Percentiles rank a stretch among this genome's conserved stretches.
These are phyloP conservation scores for Drosophila ezoana DNA, from an alignment of 2,888 invertebrate species.

Conservation along the genomic window DNA sequence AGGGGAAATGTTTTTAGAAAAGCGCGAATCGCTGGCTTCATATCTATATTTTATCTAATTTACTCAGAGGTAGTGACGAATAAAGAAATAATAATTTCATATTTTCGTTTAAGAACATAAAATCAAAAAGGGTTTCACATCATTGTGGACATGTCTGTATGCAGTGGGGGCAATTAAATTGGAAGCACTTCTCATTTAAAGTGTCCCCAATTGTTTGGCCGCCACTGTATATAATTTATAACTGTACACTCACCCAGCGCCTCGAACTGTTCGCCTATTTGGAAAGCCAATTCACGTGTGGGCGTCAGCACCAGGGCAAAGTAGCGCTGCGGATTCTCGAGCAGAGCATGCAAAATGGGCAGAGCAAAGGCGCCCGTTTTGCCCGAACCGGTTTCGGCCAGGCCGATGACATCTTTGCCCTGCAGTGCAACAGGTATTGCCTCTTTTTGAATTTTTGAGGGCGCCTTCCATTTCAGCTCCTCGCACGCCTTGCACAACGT, in stretches of 20 bases:
- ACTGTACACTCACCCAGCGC: constrained; percentile 90
- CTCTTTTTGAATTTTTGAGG: constrained; percentile 97
- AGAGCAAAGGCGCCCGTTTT: constrained; percentile 99
- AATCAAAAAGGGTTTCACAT: constrained; percentile 75
- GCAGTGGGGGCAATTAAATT: background rate
- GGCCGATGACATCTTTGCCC: constrained; percentile 89
- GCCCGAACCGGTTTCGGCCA: constrained; percentile 92
- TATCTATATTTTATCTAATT: background rate
- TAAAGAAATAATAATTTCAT: constrained; percentile 76
- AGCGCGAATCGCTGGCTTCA: background rate
- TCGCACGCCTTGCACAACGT: constrained; percentile 95
- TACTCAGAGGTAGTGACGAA: constrained; percentile 85
- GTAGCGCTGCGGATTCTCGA: constrained; percentile 96
- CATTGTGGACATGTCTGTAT: constrained; percentile 54
- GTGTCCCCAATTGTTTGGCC: too few species aligned
- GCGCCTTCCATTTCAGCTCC: constrained; percentile 96
- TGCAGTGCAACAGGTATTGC: constrained; percentile 95
- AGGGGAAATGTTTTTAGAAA: background rate
- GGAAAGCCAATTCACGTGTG: constrained; percentile 98
- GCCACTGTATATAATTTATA: background rate
- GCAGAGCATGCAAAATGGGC: constrained; percentile 95
- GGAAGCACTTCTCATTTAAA: background rate
- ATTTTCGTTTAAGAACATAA: constrained; percentile 61
- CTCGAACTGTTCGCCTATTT: constrained; percentile 99
- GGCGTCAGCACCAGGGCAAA: constrained; percentile 98